Evolutionary conservation across 2,113 vertebrate species (phyloP).

Genomic region (Gymnocephalus cernua): DNA sequence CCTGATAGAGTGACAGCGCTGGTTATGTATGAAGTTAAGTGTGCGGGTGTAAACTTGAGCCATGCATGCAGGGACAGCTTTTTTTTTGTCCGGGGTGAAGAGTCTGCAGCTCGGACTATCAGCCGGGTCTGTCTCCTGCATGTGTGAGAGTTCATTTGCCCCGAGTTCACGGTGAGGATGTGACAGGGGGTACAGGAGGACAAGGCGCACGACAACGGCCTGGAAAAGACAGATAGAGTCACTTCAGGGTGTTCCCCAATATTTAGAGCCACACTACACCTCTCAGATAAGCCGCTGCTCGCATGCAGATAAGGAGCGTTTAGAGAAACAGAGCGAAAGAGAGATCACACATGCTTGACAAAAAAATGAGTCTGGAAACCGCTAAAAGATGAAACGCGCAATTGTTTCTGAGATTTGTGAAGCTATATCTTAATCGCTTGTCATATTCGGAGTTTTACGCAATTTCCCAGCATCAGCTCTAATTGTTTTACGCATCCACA

Average conservation of each 20-base stretch:
- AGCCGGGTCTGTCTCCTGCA: not conserved
- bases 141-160: not conserved
- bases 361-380: conserved; percentile 31
- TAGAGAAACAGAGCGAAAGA: conserved; percentile 6
- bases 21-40: not conserved
- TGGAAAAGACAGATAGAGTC: conserved; percentile 85
- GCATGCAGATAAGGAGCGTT: conserved; percentile 85
- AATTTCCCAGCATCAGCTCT: not conserved
- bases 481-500: conserved; percentile 22
- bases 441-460: not conserved
- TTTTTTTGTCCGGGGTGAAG: not conserved
- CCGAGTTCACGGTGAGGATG: conserved; percentile 50
- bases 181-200: conserved; percentile 64
- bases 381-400: conserved; percentile 27
- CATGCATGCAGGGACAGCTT: not conserved
- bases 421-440: not conserved
- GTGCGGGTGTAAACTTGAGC: conserved; percentile 34
- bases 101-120: conserved; percentile 11
- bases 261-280: conserved; percentile 77
- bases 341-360: conserved; percentile 10
- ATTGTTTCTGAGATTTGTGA: conserved; percentile 23
- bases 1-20: not conserved
- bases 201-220: conserved; percentile 69
- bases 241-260: conserved; percentile 81
- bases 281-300: conserved; percentile 87